Percentiles rank a stretch among this genome's conserved stretches.
Conservation (phyloP, 35 echinoderm and acorn worm genomes). For the Stichopus chloronotus region DNA sequence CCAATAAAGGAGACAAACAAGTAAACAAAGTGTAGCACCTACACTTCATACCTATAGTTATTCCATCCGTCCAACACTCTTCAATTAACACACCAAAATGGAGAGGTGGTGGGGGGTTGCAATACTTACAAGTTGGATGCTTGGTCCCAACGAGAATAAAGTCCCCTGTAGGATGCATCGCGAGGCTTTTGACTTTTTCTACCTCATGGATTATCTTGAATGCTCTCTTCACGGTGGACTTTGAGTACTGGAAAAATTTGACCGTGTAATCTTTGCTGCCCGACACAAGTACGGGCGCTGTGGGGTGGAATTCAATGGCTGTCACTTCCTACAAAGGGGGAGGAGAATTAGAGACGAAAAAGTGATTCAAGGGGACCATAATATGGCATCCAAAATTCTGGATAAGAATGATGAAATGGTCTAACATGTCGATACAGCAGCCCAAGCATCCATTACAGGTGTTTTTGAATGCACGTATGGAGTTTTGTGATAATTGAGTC, state of each 20-base stretch:
- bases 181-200: constrained; percentile 62
- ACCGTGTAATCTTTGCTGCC: constrained; percentile 96
- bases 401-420: no score
- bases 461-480: no score
- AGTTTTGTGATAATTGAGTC: no score
- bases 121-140: constrained; percentile 91
- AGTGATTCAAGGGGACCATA: not conserved
- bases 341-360: not conserved
- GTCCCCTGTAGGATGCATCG: constrained; percentile 88
- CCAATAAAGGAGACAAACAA: no score
- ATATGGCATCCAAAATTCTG: no score
- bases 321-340: constrained; percentile 70
- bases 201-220: constrained; percentile 86
- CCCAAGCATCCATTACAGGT: no score
- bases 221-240: constrained; percentile 89
- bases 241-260: constrained; percentile 95
- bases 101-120: no score
- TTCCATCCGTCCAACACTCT: no score
- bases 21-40: no score
- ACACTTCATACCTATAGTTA: no score
- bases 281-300: constrained; percentile 70
- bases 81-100: no score
- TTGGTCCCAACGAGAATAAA: constrained; percentile 92
- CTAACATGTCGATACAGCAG: no score
- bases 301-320: constrained; percentile 91